Evolutionary conservation across 2,113 vertebrate genomes (phyloP), one percentile per base, ranked within the genome.

Genomic region (Aptenodytes patagonicus): DNA sequence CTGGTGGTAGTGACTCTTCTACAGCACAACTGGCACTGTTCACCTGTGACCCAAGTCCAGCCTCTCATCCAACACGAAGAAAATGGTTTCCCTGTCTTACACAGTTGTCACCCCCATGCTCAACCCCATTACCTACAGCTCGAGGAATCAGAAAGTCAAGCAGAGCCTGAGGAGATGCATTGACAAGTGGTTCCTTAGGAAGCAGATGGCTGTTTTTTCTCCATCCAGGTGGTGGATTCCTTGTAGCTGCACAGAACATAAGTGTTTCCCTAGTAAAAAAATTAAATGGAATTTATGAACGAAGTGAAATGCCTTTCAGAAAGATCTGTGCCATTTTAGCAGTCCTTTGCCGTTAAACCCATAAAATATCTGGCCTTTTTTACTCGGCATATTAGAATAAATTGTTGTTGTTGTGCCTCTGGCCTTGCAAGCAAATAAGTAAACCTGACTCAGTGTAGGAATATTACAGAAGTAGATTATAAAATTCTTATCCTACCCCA

Each of bases 111-210:
- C 89, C 8, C 60, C 69, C 32, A 49, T 92, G 89, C 64, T 96
- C 36, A 86, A 84, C 15, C 42, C 65, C 42, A 51, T 79, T 28
- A 58, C 52, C 65, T 91, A 51, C 44, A 72, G 70, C 42, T 51
- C 92, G 44, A 28, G 75, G 34, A 94, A 89, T 83, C 73, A 83
- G 49, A 84, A 97, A 64, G 58, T 95, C 54, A 94, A 91, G 70
- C 80, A 89, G 9, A 95, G 93, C 13, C 65, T 96, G 60, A 44
- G 42, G 32, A 79, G 32, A 36, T 73, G 31, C 38, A 15, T 52
- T 40, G 36, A 36, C 34, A 71, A 75, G 57, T n/a, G 60, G 28
- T 29, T 82, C 36, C 32, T 20, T 29, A 51, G 36, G 57, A 87
- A 83, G 71, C 51, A 52, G 42, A 40, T 25, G 28, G 28, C 16